Evolutionary conservation across 2,797 vertebrate genomes (phyloP).

Genomic region (Stomatorhinus walkeri): DNA sequence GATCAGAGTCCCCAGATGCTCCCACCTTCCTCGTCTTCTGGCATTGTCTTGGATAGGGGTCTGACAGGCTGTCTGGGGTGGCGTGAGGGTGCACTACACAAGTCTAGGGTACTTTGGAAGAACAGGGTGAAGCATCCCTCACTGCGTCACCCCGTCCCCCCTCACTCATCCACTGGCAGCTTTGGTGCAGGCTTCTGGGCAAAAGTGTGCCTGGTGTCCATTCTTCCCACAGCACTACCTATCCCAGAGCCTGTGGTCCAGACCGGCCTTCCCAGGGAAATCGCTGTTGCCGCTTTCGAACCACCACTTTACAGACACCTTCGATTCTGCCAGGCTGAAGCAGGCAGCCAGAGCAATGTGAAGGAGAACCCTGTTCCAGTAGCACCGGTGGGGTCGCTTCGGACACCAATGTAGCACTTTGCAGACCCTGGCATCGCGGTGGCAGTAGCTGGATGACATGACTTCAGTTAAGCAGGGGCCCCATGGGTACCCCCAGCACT

Average conservation of each 20-base stretch:
- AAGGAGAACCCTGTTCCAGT: neutral
- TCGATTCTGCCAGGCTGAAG: neutral
- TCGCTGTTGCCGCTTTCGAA: neutral
- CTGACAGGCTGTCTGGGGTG: neutral
- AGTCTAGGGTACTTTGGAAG: neutral
- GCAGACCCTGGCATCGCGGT: neutral
- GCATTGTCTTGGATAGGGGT: neutral
- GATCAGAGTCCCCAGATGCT: neutral
- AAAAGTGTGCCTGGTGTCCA: neutral
- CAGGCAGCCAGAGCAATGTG: neutral
- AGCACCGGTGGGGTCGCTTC: neutral
- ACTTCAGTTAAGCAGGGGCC: neutral
- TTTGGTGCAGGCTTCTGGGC: neutral
- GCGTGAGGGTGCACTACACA: neutral
- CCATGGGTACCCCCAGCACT: neutral
- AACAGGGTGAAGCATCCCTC: neutral
- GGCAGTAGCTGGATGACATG: neutral
- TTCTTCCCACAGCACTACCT: neutral
- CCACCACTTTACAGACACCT: neutral
- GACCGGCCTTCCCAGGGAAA: neutral
- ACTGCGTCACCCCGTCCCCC: neutral
- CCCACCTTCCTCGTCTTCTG: neutral
- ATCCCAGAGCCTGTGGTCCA: neutral
- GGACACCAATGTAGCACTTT: neutral
- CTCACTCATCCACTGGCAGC: neutral